Conservation (phyloP, 1,140 invertebrate species). For the Dendroctonus ponderosae region DNA sequence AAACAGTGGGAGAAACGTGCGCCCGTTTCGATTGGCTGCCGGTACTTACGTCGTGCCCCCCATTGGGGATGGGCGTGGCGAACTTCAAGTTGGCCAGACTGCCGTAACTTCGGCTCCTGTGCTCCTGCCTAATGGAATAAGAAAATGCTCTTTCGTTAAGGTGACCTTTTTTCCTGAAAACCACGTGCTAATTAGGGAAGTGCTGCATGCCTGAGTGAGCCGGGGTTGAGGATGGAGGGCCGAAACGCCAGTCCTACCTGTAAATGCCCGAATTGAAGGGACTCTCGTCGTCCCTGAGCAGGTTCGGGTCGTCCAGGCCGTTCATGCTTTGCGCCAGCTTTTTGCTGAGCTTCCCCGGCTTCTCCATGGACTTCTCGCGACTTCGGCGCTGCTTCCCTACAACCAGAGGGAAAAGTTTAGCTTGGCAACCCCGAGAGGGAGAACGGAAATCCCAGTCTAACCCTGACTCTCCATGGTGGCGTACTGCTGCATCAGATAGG, state of each 20-base stretch:
- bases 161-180: slow-evolving; percentile 76
- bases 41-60: slow-evolving; percentile 53
- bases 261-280: slow-evolving; percentile 85
- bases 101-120: slow-evolving; percentile 85
- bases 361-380: slow-evolving; percentile 39
- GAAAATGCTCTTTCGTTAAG: slow-evolving; percentile 91
- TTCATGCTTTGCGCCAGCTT: slow-evolving; percentile 56
- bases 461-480: slow-evolving; percentile 54
- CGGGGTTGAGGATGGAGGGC: slow-evolving; percentile 1
- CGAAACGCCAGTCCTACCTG: slow-evolving; percentile 18
- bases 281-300: slow-evolving; percentile 62
- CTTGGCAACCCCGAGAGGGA: not conserved
- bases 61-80: slow-evolving; percentile 60
- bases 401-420: not conserved
- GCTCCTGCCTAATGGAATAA: slow-evolving; percentile 90
- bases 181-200: not conserved
- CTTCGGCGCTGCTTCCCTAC: slow-evolving; percentile 47
- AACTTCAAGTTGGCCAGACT: slow-evolving; percentile 84
- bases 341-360: slow-evolving; percentile 50
- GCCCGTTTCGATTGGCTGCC: not conserved
- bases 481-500: slow-evolving; percentile 61
- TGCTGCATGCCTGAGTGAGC: not conserved
- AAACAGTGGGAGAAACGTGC: not conserved
- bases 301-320: slow-evolving; percentile 59
- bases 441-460: slow-evolving; percentile 25